A percentile compares a stretch with the other conserved stretches of the same genome.
Conservation (phyloP, 2,113 vertebrate genomes). For the Larimichthys polyactis region DNA sequence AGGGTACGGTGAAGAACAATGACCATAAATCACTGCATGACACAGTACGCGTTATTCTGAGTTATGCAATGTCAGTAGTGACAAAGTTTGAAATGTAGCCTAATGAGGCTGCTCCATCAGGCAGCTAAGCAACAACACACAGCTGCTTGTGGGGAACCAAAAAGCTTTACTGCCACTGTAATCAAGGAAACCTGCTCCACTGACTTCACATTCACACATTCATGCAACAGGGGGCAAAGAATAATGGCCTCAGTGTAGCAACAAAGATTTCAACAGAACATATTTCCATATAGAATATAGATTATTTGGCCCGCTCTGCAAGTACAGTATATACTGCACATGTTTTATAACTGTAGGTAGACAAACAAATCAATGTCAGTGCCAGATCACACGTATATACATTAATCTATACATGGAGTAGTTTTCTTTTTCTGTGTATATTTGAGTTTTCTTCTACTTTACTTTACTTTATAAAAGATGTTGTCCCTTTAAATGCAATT, state of each 20-base stretch:
- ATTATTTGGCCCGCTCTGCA: background rate
- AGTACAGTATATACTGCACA: background rate
- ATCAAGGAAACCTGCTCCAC: constrained; percentile 45
- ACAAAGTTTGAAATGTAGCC: constrained; percentile 69
- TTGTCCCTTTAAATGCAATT: background rate
- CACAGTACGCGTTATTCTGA: constrained; percentile 56
- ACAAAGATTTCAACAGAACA: constrained; percentile 9
- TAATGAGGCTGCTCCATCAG: constrained; percentile 70
- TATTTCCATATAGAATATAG: background rate
- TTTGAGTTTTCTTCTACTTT: background rate
- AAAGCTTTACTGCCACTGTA: constrained; percentile 43
- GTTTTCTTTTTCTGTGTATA: background rate
- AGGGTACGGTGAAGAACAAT: constrained; percentile 67
- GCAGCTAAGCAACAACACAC: constrained; percentile 52
- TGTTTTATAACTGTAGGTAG: background rate
- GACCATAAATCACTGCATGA: constrained; percentile 74
- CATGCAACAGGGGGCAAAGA: constrained; percentile 28
- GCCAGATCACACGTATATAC: background rate
- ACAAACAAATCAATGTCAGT: background rate
- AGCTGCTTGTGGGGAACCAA: constrained; percentile 50
- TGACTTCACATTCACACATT: constrained; percentile 33
- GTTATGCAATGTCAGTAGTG: constrained; percentile 65
- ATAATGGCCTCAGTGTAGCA: background rate
- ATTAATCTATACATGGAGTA: background rate
- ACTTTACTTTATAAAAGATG: background rate